Percentiles rank a stretch among this genome's conserved stretches.
phyloP scores from a whole-genome alignment of 1,140 invertebrate species.

The Zaprionus gabonicus region DNA sequence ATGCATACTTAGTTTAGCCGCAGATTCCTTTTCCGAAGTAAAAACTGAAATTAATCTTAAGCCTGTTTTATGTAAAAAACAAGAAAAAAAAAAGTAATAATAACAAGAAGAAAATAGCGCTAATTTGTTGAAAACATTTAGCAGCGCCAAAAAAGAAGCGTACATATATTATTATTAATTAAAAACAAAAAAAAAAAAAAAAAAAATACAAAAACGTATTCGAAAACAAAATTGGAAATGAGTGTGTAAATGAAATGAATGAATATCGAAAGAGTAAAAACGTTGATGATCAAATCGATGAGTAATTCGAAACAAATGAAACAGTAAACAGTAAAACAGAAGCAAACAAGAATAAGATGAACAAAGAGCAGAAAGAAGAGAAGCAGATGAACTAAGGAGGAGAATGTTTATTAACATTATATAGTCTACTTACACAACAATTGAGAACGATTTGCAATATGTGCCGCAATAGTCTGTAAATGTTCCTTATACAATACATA shows the following conservation, averaged over 20 bases:
- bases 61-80: constrained; percentile 25
- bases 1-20: constrained; percentile 31
- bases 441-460: constrained; percentile 65
- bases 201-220: constrained; percentile 21
- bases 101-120: constrained; percentile 41
- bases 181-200: constrained; percentile 5
- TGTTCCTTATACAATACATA: constrained; percentile 69
- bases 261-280: not conserved
- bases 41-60: constrained; percentile 41
- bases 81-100: constrained; percentile 12
- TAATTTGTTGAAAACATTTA: constrained; percentile 73
- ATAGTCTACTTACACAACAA: constrained; percentile 7
- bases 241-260: constrained; percentile 9
- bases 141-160: constrained; percentile 69
- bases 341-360: not conserved
- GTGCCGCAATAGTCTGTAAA: constrained; percentile 77
- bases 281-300: constrained; percentile 2
- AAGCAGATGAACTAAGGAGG: constrained; percentile 17
- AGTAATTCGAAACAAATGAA: constrained; percentile 12
- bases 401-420: constrained; percentile 16
- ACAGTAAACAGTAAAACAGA: constrained; percentile 13
- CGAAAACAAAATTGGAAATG: constrained; percentile 34
- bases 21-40: constrained; percentile 44
- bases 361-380: not conserved
- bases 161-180: constrained; percentile 53